Percentiles rank a stretch among this genome's conserved stretches.
Conservation (phyloP, 2,888 invertebrate genomes). For the Halictus ligatus region DNA sequence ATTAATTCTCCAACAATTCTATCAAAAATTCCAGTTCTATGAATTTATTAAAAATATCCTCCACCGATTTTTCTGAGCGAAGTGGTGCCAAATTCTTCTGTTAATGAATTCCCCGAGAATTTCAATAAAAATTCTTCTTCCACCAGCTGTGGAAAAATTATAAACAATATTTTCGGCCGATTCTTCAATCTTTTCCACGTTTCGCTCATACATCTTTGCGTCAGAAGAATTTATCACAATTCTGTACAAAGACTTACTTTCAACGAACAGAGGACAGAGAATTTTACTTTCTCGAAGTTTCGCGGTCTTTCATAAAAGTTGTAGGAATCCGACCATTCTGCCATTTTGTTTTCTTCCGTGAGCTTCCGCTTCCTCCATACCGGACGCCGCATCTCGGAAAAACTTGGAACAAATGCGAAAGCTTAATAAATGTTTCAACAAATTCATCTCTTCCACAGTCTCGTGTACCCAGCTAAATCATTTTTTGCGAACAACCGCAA, state of each 20-base stretch:
- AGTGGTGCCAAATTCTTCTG: too few species aligned
- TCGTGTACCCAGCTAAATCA: background rate
- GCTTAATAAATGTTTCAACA: background rate
- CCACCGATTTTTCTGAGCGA: background rate
- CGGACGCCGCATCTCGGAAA: background rate
- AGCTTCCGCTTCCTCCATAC: background rate
- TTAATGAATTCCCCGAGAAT: too few species aligned
- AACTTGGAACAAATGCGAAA: background rate
- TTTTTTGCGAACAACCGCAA: background rate
- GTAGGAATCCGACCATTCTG: background rate
- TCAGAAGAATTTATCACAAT: background rate
- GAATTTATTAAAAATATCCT: background rate
- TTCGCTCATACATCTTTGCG: background rate
- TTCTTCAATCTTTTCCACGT: background rate
- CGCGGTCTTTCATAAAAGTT: constrained; percentile 2
- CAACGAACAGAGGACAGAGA: background rate
- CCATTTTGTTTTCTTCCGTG: background rate
- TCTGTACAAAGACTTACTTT: constrained; percentile 1
- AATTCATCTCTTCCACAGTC: background rate
- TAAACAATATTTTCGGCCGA: background rate
- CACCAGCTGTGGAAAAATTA: background rate
- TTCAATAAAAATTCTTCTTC: background rate
- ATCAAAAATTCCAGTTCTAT: background rate
- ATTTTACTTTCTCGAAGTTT: constrained; percentile 9
- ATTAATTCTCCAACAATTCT: background rate